phyloP scores from a whole-genome alignment of 2,888 invertebrate genomes.

The Eurytoma adleriae region DNA sequence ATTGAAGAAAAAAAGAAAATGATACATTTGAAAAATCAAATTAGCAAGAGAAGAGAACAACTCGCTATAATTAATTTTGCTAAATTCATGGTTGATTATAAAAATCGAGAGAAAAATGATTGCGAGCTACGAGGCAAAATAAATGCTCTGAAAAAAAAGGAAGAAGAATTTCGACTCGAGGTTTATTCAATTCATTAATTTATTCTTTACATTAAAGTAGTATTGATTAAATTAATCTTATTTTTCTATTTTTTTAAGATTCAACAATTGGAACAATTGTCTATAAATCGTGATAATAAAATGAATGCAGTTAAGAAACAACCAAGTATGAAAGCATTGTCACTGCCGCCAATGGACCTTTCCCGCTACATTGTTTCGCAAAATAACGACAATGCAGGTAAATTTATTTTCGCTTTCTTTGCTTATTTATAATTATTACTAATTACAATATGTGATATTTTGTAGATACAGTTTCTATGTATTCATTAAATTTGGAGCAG shows the following conservation, averaged over 20 bases:
- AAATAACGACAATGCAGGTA: no score
- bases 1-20: constrained; percentile 36
- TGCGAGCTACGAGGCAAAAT: constrained; percentile 14
- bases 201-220: neutral
- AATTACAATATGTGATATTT: constrained; percentile 15
- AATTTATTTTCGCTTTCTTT: no score
- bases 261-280: constrained; percentile 26
- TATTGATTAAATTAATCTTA: neutral
- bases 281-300: constrained; percentile 4
- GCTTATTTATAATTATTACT: neutral
- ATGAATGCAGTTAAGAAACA: neutral
- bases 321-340: constrained; percentile 15
- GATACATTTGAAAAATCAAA: constrained; percentile 18
- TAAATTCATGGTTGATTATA: constrained; percentile 36
- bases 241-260: constrained; percentile 10
- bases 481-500: constrained; percentile 51
- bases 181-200: constrained; percentile 25
- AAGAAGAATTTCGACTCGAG: constrained; percentile 25
- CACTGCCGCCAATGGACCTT: constrained; percentile 49
- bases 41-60: constrained; percentile 38
- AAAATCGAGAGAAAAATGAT: constrained; percentile 34
- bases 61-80: constrained; percentile 50
- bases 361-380: constrained; percentile 38
- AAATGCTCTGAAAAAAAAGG: constrained; percentile 19
- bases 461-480: constrained; percentile 48